phyloP scores from a whole-genome alignment of 2,797 vertebrate genomes.

The Fratercula arctica region DNA sequence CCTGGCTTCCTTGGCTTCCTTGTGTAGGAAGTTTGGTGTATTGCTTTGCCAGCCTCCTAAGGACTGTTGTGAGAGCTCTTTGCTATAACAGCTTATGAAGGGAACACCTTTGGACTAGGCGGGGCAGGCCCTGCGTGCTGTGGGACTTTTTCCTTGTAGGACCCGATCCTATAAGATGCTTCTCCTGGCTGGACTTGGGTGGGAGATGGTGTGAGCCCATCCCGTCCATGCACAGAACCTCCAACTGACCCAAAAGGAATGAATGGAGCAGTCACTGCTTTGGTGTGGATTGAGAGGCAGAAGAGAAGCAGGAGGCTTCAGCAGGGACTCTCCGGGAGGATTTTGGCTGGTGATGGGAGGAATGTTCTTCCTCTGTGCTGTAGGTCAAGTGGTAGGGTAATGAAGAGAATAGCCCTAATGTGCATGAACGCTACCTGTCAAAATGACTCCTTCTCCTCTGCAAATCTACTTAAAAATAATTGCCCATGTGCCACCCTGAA shows the following conservation, averaged over 20 bases:
- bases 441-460: constrained; percentile 15
- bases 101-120: background rate
- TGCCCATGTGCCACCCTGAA: constrained; percentile 32
- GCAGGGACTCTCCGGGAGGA: background rate
- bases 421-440: constrained; percentile 8
- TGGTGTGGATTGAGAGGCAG: background rate
- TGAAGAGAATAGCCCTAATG: background rate
- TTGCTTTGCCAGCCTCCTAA: background rate
- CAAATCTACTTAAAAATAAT: constrained; percentile 11
- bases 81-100: background rate
- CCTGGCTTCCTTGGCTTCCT: background rate
- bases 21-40: background rate
- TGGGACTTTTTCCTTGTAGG: background rate
- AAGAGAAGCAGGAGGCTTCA: background rate
- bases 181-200: background rate
- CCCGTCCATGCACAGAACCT: background rate
- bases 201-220: background rate
- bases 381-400: background rate
- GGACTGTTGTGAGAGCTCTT: background rate
- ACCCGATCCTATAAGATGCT: background rate
- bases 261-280: background rate
- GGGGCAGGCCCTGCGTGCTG: background rate
- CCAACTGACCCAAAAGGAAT: background rate
- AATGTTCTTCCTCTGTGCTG: background rate
- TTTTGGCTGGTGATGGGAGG: background rate